These are phyloP conservation scores for Ptychoptera contaminata DNA, from an alignment of 2,888 invertebrate genomes.

Conservation along the genomic window DNA sequence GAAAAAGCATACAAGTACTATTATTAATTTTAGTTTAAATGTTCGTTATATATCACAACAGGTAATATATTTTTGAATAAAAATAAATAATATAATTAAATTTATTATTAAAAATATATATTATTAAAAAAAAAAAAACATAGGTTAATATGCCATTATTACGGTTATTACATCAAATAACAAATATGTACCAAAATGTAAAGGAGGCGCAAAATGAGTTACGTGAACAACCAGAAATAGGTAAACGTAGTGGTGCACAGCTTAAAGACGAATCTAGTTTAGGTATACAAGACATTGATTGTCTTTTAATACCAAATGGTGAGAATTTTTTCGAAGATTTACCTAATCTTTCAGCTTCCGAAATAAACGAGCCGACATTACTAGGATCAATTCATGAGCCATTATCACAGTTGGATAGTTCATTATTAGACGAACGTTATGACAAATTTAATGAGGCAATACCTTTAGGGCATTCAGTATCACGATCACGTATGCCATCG, in stretches of 20 bases:
- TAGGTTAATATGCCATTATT: conserved; percentile 88
- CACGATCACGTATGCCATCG: conserved; percentile 18
- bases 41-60: conserved; percentile 85
- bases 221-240: conserved; percentile 45
- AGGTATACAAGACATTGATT: conserved; percentile 24
- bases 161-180: conserved; percentile 84
- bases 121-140: no score
- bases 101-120: conserved; percentile 3
- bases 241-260: conserved; percentile 23
- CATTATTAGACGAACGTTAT: conserved; percentile 25
- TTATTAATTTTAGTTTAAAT: conserved; percentile 77
- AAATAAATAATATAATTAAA: no score
- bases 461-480: conserved; percentile 18
- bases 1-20: conserved; percentile 81
- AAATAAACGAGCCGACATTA: conserved; percentile 27
- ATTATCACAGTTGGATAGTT: conserved; percentile 23
- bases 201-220: conserved; percentile 87
- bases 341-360: conserved; percentile 21
- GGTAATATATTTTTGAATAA: conserved; percentile 33
- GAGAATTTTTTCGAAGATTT: no score
- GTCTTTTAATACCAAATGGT: no score
- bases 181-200: conserved; percentile 94
- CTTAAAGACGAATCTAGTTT: conserved; percentile 45
- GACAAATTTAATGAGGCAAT: conserved; percentile 29
- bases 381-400: conserved; percentile 26